Evolutionary conservation across 1,140 invertebrate species (phyloP), one percentile per base, ranked within the genome.

Genomic region (Heliothis subflexa): DNA sequence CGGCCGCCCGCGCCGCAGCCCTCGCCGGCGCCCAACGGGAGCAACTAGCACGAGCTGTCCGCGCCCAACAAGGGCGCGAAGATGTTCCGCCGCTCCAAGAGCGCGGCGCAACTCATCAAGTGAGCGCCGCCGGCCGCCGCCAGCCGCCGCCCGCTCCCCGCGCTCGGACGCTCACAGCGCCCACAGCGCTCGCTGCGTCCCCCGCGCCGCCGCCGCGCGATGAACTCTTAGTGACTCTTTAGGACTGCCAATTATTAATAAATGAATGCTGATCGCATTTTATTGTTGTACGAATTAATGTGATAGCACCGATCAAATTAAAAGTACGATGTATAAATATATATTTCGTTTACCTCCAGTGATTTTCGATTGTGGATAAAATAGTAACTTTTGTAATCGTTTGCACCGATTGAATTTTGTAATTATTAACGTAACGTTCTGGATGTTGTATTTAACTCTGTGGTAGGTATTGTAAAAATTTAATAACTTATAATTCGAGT

Each of bases 1-100:
- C 85, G 83, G 76, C 88, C 85, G 66, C 86, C 79, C 74, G 79
- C 83, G 18, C 88, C 83, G 68, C 85, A 83, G 77, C 86, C 83
- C 64, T 88, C 88, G 80, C 88, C 84, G 18, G 87, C 85, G 28
- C 89, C 90, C 79, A 94, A 95, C 85, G 93, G 93, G 54, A 86
- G 82, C 89, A 95, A 95, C 94, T 95, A 95, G 94, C 94, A 95
- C 85, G 94, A 95, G 91, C 93, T 89, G 71, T 81, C 93, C 88
- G 93, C 94, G 92, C 92, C 93, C 87, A 84, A 86, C 50, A 88
- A 91, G 90, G 93, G 94, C 90, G 94, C 93, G 81, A 94, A 94
- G 87, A 95, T 94, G 94, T 95, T 95, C 91, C 92, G 93, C 78
- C 93, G 94, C 87, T 95, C 94, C 86, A 94, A 95, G 90, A 94